Conservation (phyloP, 2,113 vertebrate genomes). For the Limanda limanda region DNA sequence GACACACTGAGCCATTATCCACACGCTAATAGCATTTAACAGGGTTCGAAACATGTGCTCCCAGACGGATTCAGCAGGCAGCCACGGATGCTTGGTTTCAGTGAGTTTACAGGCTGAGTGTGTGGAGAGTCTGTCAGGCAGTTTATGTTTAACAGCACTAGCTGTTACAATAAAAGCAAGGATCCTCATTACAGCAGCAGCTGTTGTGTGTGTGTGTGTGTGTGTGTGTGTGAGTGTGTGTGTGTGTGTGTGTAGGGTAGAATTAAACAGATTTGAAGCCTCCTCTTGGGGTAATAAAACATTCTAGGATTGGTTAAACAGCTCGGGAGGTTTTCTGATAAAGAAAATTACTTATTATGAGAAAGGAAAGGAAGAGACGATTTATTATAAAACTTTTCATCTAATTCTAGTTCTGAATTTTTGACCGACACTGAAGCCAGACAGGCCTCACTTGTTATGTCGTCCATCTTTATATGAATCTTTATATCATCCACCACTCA, state of each 20-base stretch:
- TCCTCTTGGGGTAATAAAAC: not conserved
- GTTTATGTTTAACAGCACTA: slow-evolving; percentile 50
- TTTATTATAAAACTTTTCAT: not conserved
- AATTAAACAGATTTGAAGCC: not conserved
- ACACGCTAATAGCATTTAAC: slow-evolving; percentile 52
- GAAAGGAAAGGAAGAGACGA: not conserved
- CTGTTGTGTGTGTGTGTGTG: slow-evolving; percentile 13
- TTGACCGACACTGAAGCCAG: too few relatives aligned
- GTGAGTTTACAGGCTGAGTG: slow-evolving; percentile 49
- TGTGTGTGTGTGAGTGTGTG: too few relatives aligned
- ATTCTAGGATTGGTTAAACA: not conserved
- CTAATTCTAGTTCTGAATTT: not conserved
- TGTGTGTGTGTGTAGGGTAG: not conserved
- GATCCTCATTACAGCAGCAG: slow-evolving; percentile 50
- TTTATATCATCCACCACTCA: not conserved
- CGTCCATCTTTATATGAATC: too few relatives aligned
- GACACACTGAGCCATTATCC: slow-evolving; percentile 24
- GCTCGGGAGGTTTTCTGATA: not conserved
- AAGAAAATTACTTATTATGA: not conserved
- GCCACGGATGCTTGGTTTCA: slow-evolving; percentile 45
- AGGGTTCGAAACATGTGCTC: slow-evolving; percentile 43
- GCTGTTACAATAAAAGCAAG: slow-evolving; percentile 40
- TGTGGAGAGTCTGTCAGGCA: slow-evolving; percentile 44
- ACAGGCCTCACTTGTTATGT: too few relatives aligned
- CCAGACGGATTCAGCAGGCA: slow-evolving; percentile 35